Evolutionary conservation across 92 coral and sea anemone genomes (phyloP).

Genomic region (Umimayanthus chanpuru): DNA sequence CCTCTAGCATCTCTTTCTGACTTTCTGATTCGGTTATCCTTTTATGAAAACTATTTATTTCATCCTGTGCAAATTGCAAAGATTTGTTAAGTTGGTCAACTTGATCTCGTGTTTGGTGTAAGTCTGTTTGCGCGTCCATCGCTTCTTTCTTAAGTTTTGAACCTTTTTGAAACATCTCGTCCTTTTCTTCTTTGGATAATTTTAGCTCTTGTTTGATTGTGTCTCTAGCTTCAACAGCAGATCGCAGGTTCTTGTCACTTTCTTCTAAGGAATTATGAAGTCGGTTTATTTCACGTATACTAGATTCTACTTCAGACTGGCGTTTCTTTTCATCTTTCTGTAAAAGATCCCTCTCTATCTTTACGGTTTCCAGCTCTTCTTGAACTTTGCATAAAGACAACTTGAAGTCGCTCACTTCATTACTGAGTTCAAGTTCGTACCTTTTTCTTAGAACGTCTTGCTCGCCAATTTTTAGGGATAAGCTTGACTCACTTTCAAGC

Average conservation of each 20-base stretch:
- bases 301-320: conserved; percentile 45
- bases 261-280: conserved; percentile 13
- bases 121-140: neutral
- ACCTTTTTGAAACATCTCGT: conserved; percentile 34
- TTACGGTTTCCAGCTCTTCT: conserved; percentile 60
- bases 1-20: conserved; percentile 12
- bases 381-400: conserved; percentile 39
- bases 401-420: neutral
- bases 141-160: conserved; percentile 39
- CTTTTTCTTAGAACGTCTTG: neutral
- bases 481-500: conserved; percentile 32
- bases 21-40: neutral
- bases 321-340: conserved; percentile 46
- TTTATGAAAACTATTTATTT: neutral
- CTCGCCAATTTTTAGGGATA: conserved; percentile 16
- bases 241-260: neutral
- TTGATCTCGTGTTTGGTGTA: neutral
- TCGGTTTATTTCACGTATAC: conserved; percentile 32
- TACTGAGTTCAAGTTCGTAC: neutral
- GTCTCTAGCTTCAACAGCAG: conserved; percentile 33
- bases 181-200: conserved; percentile 54
- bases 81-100: conserved; percentile 5
- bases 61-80: conserved; percentile 17
- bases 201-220: conserved; percentile 38
- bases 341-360: conserved; percentile 54